These are phyloP conservation scores for Nannoperca australis DNA, from an alignment of 2,797 vertebrate genomes.

Conservation along the genomic window DNA sequence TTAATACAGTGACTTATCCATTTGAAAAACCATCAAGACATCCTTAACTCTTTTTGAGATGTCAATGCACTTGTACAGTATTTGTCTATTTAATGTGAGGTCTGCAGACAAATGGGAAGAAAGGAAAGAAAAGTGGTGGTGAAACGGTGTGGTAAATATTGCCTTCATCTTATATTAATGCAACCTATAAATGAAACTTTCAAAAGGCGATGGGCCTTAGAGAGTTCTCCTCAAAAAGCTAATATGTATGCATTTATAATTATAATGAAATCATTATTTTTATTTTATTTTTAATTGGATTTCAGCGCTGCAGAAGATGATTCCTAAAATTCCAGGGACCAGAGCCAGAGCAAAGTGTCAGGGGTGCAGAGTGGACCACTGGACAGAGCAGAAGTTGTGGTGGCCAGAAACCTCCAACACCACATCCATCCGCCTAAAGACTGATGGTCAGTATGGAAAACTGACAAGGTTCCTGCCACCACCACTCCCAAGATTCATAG, in stretches of 20 bases:
- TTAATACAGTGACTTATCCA: constrained; percentile 57
- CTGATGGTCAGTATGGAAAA: neutral
- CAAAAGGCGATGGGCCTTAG: neutral
- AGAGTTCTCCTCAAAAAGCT: neutral
- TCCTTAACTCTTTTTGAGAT: constrained; percentile 42
- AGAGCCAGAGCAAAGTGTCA: neutral
- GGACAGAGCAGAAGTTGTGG: neutral
- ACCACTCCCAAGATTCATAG: neutral
- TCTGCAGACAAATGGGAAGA: constrained; percentile 1
- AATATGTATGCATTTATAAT: neutral
- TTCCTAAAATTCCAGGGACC: neutral
- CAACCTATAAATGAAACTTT: neutral
- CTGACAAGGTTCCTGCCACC: neutral
- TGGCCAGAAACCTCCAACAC: neutral
- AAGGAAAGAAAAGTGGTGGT: neutral
- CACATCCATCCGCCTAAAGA: neutral
- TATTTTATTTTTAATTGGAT: neutral
- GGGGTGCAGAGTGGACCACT: neutral
- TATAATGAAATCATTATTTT: neutral
- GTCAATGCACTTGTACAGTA: constrained; percentile 19
- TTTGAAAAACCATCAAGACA: constrained; percentile 50
- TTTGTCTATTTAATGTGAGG: constrained; percentile 9
- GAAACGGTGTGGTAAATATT: neutral
- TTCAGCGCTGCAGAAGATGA: neutral
- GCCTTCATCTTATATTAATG: neutral